Conservation (phyloP, 2,113 vertebrate genomes). For the Tyto alba region DNA sequence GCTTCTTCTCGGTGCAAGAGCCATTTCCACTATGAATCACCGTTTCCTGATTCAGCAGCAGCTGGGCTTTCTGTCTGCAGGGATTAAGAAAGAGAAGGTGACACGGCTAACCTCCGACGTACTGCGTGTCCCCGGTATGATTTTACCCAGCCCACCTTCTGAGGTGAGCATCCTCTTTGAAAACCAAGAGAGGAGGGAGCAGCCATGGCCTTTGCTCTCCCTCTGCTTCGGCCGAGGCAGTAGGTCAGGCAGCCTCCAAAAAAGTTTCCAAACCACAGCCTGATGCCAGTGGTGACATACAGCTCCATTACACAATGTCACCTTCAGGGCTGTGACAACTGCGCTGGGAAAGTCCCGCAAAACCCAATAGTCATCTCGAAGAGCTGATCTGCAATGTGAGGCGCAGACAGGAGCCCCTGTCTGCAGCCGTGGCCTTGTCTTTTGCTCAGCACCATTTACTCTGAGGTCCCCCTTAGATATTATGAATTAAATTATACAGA, state of each 20-base stretch:
- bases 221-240: neutral
- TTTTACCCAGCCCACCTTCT: neutral
- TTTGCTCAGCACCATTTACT: neutral
- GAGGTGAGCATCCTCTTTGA: neutral
- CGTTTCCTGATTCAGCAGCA: neutral
- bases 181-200: neutral
- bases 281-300: neutral
- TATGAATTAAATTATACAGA: neutral
- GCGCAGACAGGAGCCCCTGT: neutral
- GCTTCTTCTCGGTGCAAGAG: neutral
- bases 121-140: neutral
- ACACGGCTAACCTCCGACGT: neutral
- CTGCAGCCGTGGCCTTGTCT: neutral
- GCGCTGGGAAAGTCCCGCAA: neutral
- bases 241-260: neutral
- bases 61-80: neutral
- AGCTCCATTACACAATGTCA: neutral
- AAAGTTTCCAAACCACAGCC: neutral
- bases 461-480: neutral
- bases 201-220: neutral
- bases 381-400: neutral
- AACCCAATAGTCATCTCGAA: neutral
- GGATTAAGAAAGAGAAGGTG: neutral
- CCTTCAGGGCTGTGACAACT: neutral
- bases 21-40: neutral